Percentiles rank a stretch among this genome's conserved stretches.
phyloP scores from a whole-genome alignment of 1,140 invertebrate species.

The Pteromalus puparum region DNA sequence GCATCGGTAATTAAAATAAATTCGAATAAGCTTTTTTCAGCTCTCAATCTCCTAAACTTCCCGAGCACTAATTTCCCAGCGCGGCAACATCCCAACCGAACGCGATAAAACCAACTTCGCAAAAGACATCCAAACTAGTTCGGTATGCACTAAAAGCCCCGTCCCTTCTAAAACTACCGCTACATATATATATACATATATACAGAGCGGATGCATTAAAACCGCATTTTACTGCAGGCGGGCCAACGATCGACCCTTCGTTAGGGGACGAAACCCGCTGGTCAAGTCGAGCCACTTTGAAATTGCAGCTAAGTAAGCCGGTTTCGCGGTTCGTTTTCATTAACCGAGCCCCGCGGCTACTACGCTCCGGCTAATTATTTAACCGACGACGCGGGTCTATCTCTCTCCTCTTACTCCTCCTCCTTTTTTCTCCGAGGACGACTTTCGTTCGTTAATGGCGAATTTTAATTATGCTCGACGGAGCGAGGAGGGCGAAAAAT shows the following conservation, averaged over 20 bases:
- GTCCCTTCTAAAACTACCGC: too few relatives aligned
- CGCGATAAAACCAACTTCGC: too few relatives aligned
- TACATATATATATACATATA: too few relatives aligned
- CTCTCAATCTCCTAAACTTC: too few relatives aligned
- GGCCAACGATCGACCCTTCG: background rate
- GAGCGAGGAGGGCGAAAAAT: background rate
- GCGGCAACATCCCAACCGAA: too few relatives aligned
- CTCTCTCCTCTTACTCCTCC: background rate
- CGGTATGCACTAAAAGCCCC: background rate
- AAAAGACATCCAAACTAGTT: background rate
- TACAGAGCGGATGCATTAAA: background rate
- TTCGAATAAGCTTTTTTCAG: background rate
- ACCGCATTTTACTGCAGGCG: background rate
- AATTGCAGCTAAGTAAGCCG: background rate
- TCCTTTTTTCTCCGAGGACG: background rate
- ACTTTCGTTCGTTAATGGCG: background rate
- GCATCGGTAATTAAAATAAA: too few relatives aligned
- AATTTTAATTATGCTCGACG: slow-evolving; percentile 8
- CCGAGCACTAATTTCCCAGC: too few relatives aligned
- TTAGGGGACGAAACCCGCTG: background rate
- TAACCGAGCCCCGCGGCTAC: background rate
- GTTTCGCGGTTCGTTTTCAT: slow-evolving; percentile 15
- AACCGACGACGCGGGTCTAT: background rate
- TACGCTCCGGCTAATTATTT: background rate
- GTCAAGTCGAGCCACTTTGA: background rate